Conservation (phyloP, 2,797 vertebrate genomes). For the Telmatherina bonti region DNA sequence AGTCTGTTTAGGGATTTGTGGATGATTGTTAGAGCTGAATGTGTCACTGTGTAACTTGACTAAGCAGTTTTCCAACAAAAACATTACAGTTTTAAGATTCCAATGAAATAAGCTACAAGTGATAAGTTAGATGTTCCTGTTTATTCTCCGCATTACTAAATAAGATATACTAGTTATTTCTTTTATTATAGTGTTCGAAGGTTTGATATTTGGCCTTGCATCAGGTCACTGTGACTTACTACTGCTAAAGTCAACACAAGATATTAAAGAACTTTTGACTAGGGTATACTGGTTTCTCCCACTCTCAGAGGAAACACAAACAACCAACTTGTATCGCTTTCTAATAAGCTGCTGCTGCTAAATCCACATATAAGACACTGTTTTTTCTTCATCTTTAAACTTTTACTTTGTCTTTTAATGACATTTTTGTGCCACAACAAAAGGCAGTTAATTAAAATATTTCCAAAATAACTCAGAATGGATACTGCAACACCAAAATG, state of each 20-base stretch:
- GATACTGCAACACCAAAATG: background rate
- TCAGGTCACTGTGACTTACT: slow-evolving; percentile 31
- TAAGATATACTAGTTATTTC: background rate
- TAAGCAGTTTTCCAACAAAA: background rate
- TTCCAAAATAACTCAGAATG: background rate
- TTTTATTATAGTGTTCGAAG: slow-evolving; percentile 6
- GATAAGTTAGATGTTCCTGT: no score
- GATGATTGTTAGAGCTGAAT: background rate
- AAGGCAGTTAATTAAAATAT: background rate
- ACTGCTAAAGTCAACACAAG: slow-evolving; percentile 1
- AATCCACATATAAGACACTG: background rate
- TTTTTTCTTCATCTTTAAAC: background rate
- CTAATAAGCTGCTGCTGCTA: background rate
- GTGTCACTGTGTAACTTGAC: background rate
- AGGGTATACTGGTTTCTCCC: background rate
- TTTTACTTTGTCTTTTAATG: background rate
- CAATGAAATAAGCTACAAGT: background rate
- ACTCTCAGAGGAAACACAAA: background rate
- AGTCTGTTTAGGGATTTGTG: no score
- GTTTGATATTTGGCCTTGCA: slow-evolving; percentile 34
- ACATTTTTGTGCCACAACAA: background rate
- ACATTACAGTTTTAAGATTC: background rate
- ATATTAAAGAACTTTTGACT: no score
- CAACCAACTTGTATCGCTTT: background rate
- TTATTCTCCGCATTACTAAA: background rate